phyloP scores from a whole-genome alignment of 2,888 invertebrate species.

The Polyommatus iphigenia region DNA sequence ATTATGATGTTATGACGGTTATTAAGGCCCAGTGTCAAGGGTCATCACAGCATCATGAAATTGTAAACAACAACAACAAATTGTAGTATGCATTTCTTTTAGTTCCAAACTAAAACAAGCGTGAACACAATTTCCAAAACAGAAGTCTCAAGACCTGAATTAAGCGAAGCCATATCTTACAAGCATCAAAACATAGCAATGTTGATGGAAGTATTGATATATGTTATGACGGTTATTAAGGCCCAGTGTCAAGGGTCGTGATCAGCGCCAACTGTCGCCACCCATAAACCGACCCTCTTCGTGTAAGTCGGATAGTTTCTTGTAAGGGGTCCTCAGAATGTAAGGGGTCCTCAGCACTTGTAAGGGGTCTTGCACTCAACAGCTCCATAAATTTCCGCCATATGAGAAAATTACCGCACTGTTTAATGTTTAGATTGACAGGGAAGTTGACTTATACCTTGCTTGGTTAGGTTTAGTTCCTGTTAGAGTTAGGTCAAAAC shows the following conservation, averaged over 20 bases:
- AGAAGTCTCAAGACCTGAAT: background rate
- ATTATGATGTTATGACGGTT: slow-evolving; percentile 31
- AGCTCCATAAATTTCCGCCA: slow-evolving; percentile 28
- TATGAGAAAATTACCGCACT: slow-evolving; percentile 41
- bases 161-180: background rate
- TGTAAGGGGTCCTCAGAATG: slow-evolving; percentile 58
- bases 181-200: background rate
- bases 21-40: slow-evolving; percentile 40
- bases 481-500: too few relatives aligned
- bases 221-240: slow-evolving; percentile 33
- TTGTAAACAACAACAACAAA: too few relatives aligned
- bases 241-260: slow-evolving; percentile 49
- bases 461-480: too few relatives aligned
- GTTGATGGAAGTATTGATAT: slow-evolving; percentile 18
- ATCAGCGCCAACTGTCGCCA: slow-evolving; percentile 72
- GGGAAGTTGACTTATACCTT: background rate
- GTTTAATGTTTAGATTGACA: background rate
- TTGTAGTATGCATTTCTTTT: too few relatives aligned
- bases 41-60: slow-evolving; percentile 41
- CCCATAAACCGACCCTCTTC: slow-evolving; percentile 75
- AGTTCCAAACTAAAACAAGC: too few relatives aligned
- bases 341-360: slow-evolving; percentile 49
- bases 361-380: background rate
- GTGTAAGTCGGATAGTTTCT: slow-evolving; percentile 69
- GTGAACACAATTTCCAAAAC: background rate